Evolutionary conservation across 2,888 invertebrate genomes (phyloP).

Genomic region (Silvanus unidentatus): DNA sequence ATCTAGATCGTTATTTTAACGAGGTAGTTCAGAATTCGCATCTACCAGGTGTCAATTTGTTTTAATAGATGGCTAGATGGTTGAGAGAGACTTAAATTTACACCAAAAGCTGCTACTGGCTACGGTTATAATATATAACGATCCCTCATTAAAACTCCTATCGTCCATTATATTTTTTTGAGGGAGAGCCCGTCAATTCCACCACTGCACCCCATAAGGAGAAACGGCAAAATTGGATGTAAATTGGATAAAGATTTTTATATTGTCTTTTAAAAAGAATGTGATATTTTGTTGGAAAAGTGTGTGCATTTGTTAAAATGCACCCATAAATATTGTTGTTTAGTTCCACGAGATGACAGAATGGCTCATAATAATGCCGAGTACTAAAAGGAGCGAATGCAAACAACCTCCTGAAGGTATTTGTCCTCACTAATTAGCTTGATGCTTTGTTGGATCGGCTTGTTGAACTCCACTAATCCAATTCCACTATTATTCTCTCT

Average conservation of each 20-base stretch:
- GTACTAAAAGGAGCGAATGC: neutral
- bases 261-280: no score
- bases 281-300: no score
- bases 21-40: constrained; percentile 14
- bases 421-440: constrained; percentile 21
- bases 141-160: constrained; percentile 33
- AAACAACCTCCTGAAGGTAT: constrained; percentile 14
- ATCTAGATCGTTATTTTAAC: constrained; percentile 1
- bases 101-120: constrained; percentile 11
- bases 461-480: constrained; percentile 12
- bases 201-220: no score
- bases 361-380: no score
- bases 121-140: constrained; percentile 22
- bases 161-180: constrained; percentile 23
- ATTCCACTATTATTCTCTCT: constrained; percentile 1
- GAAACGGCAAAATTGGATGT: no score
- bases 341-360: neutral
- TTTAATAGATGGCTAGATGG: constrained; percentile 45
- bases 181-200: neutral
- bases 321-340: neutral
- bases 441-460: constrained; percentile 20
- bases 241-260: no score
- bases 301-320: no score
- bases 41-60: constrained; percentile 49
- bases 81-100: constrained; percentile 7